A percentile compares a stretch with the other conserved stretches of the same genome.
These are phyloP conservation scores for Clupea harengus DNA, from an alignment of 2,113 vertebrate genomes.

Conservation along the genomic window DNA sequence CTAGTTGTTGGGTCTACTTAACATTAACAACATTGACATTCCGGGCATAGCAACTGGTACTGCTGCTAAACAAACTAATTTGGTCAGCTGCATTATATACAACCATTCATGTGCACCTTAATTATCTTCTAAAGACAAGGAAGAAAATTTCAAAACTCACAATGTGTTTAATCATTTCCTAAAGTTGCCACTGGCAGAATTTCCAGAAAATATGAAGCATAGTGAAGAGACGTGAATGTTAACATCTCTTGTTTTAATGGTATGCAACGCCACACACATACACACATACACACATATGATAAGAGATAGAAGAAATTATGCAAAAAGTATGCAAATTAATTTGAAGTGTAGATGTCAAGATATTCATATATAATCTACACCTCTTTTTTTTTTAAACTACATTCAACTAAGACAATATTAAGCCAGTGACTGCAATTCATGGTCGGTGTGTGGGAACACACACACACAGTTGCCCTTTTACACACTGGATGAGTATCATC, in stretches of 20 bases:
- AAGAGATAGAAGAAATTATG: no score
- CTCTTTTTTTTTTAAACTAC: neutral
- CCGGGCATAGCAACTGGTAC: neutral
- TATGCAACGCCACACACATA: neutral
- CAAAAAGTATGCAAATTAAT: neutral
- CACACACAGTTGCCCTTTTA: neutral
- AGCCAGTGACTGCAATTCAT: neutral
- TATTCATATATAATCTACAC: neutral
- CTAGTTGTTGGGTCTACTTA: neutral
- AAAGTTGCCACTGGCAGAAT: neutral
- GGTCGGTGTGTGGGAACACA: no score
- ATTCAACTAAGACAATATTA: no score
- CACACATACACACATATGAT: neutral
- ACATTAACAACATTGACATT: neutral
- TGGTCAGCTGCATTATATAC: neutral
- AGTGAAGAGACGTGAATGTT: neutral
- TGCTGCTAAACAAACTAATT: neutral
- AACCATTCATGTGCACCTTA: neutral
- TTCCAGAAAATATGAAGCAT: neutral
- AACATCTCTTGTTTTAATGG: neutral
- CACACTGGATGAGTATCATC: neutral
- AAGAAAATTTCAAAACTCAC: neutral
- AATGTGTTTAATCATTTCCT: neutral
- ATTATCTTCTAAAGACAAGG: neutral
- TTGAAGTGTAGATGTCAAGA: neutral